Base-by-base conservation (phyloP, 2,797 vertebrate species). In the Ambastaia sidthimunki region DNA sequence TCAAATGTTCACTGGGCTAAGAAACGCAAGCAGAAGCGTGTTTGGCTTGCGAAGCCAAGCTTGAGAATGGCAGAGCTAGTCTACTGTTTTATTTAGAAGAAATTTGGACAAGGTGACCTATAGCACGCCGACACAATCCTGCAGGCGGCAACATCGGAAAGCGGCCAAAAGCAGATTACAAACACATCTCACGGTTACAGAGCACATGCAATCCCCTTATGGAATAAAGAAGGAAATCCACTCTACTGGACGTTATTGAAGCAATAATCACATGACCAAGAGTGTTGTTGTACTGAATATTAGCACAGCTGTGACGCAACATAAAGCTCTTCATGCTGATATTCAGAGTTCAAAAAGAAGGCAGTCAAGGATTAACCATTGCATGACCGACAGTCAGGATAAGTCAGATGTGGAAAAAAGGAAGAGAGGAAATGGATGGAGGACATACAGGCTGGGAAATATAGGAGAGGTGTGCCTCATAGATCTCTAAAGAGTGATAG, bases 81-180 rank as follows among this genome's bases (percentile, higher is more conserved):
- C 44, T 78, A 25, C 5, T 21, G 21, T 7, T 21, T 70, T 70
- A 60, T 69, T 78, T 71, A 25, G 57, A 65, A 25, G 3, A 72
- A 25, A 80, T 79, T 63, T 60, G 48, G 74, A 68, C 70, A 85
- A 79, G 65, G 74, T 85, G 81, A 75, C 71, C 66, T 66, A 21
- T 75, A 60, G 54, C 54, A 77, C 21, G 23, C 67, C 60, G 68
- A 69, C 67, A 67, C 77, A 72, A 80, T 74, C 68, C 25, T 31
- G 59, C 18, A 13, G 47, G 37, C 59, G 19, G 28, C 34, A 65
- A 50, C 28, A 6, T 62, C 57, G 4, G 50, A 75, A 54, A 47
- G 50, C 57, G 54, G 25, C 44, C 78, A 76, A 65, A 54, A 82
- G 76, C 69, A 76, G 71, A 82, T 76, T 72, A 74, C 28, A 75